A percentile compares a stretch with the other conserved stretches of the same genome.
Evolutionary conservation across 1,140 invertebrate genomes (phyloP).

Genomic region (Papilio polytes): DNA sequence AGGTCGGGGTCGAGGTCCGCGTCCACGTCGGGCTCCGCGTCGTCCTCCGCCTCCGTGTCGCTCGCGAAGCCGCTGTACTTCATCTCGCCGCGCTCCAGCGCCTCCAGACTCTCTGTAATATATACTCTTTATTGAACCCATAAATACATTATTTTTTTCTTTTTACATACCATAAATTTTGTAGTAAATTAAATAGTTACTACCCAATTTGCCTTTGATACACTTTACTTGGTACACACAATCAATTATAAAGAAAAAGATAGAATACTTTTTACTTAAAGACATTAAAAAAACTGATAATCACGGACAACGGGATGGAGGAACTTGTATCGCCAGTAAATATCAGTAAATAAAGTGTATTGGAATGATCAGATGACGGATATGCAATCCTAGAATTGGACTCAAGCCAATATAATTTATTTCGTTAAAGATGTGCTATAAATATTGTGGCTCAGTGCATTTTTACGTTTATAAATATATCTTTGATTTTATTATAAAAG

Average conservation of each 20-base stretch:
- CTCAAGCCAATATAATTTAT: neutral
- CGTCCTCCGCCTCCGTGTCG: conserved; percentile 77
- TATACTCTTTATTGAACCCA: no score
- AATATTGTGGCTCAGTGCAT: neutral
- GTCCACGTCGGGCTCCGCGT: conserved; percentile 80
- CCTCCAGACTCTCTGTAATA: conserved; percentile 89
- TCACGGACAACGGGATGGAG: neutral
- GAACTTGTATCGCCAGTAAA: neutral
- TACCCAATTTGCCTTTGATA: no score
- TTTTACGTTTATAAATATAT: neutral
- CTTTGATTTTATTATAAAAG: neutral
- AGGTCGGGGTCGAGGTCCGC: conserved; percentile 74
- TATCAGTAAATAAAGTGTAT: neutral
- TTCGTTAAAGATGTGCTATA: neutral
- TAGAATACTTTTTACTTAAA: no score
- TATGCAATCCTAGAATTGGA: neutral
- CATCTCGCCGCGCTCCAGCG: conserved; percentile 93
- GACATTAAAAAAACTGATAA: no score
- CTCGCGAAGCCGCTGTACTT: conserved; percentile 87
- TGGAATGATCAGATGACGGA: neutral
- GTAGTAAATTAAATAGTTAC: no score
- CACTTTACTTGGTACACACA: neutral
- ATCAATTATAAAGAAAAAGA: no score
- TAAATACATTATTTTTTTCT: no score
- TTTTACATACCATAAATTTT: no score